Percentiles rank a stretch among this genome's conserved stretches.
phyloP scores from a whole-genome alignment of 2,113 vertebrate species.

The Alectura lathami region DNA sequence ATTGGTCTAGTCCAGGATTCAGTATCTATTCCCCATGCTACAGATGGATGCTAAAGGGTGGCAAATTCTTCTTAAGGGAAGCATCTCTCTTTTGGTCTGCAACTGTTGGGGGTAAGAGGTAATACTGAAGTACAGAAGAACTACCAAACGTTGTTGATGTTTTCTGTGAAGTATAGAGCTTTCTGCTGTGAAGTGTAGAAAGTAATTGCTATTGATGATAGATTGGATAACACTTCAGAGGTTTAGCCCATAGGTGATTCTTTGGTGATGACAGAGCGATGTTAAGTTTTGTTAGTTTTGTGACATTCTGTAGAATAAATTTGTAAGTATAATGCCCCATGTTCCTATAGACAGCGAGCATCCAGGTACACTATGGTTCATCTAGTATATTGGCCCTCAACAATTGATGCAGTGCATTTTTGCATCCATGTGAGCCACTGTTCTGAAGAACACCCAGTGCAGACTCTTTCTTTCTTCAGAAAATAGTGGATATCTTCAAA shows the following conservation, averaged over 20 bases:
- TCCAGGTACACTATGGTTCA: neutral
- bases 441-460: neutral
- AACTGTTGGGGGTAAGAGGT: accelerated
- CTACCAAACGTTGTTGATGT: neutral
- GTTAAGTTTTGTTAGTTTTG: neutral
- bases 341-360: neutral
- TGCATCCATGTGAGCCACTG: neutral
- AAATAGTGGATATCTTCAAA: neutral
- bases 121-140: neutral
- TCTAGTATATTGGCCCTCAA: neutral
- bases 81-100: neutral
- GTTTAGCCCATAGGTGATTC: neutral
- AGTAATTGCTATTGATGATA: neutral
- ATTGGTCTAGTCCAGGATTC: neutral
- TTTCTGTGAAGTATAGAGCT: neutral
- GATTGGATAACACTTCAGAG: neutral
- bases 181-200: neutral
- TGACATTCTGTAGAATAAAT: neutral
- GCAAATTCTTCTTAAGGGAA: neutral
- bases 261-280: neutral
- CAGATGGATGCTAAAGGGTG: neutral
- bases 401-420: neutral
- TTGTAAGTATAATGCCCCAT: neutral
- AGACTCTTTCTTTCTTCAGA: neutral
- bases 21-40: neutral